Base-by-base conservation (phyloP, 2,113 vertebrate genomes). In the Gadus chalcogrammus region DNA sequence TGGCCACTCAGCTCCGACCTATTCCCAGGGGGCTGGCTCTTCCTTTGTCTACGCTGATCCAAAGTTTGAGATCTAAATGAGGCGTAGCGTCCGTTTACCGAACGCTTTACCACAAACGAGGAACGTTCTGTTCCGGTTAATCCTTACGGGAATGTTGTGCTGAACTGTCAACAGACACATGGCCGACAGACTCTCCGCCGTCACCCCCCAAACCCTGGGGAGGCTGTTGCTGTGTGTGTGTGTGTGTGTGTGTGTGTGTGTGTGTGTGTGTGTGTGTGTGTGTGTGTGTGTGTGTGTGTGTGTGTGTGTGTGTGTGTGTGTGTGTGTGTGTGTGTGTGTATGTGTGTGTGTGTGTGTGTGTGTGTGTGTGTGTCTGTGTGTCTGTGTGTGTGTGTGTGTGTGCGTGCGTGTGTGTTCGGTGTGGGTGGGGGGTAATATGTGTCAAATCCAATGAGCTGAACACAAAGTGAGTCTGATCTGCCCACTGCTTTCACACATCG, bases 401-500 rank as follows among this genome's bases (percentile, higher is more conserved):
- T 48, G 42, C 1, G 8, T 48, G 42, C 2, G 5, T 48, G 42
- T 48, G 64, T 73, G 35, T 53, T 24, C 24, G 2, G 13, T 69
- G 63, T 58, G 64, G 69, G 62, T 56, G 65, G 5, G 59, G 52
- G 69, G 67, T 68, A 70, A 61, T 62, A 59, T 35, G 68, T 31
- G 42, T 77, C 60, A 48, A 69, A 75, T 83, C 76, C 80, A 68
- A 79, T 73, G 74, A 69, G 66, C 84, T 84, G 27, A 78, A 84
- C 75, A 79, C 85, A 82, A 87, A 85, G 31, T 77, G 77, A 74
- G 79, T 84, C 73, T 80, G 79, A 86, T 87, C 80, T 82, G 73
- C 82, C 82, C 86, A 81, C 81, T 83, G 62, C 83, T 83, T 88
- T 89, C 80, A 80, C 81, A 86, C 79, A 71, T 82, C 68, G 77